Percentiles rank a stretch among this genome's conserved stretches.
Conservation (phyloP, 2,888 invertebrate genomes). For the Myathropa florea region DNA sequence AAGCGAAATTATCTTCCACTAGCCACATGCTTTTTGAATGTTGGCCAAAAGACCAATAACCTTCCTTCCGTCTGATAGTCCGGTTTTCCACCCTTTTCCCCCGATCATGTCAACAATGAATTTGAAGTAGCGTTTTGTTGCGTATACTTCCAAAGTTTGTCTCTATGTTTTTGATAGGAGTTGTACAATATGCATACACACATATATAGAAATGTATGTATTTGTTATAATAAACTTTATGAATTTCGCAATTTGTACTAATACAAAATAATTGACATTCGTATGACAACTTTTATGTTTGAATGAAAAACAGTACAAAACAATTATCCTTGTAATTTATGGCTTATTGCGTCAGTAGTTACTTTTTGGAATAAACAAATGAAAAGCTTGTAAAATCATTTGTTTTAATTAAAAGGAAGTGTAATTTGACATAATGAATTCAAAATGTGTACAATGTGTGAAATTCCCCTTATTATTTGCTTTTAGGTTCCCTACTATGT, state of each 20-base stretch:
- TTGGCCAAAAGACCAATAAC: constrained; percentile 68
- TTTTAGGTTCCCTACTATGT: no score
- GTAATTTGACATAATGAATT: background rate
- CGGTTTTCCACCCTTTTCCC: constrained; percentile 21
- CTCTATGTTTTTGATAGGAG: constrained; percentile 6
- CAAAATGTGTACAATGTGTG: background rate
- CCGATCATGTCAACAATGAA: background rate
- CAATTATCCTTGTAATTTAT: constrained; percentile 66
- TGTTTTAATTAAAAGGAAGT: background rate
- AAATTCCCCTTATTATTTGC: background rate
- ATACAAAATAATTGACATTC: constrained; percentile 46
- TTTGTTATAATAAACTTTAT: constrained; percentile 6
- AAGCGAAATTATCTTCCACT: constrained; percentile 51
- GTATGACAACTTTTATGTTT: constrained; percentile 15
- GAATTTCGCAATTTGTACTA: constrained; percentile 51
- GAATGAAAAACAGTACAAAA: constrained; percentile 44
- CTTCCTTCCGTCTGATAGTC: constrained; percentile 52
- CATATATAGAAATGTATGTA: background rate
- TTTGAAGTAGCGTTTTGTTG: constrained; percentile 14
- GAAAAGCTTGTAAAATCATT: background rate
- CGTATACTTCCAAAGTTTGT: constrained; percentile 8
- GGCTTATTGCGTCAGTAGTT: constrained; percentile 45
- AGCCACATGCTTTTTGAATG: constrained; percentile 43
- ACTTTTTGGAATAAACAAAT: constrained; percentile 26
- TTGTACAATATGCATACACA: constrained; percentile 9